These are phyloP conservation scores for Laticauda colubrina DNA, from an alignment of 2,113 vertebrate species.

Conservation along the genomic window DNA sequence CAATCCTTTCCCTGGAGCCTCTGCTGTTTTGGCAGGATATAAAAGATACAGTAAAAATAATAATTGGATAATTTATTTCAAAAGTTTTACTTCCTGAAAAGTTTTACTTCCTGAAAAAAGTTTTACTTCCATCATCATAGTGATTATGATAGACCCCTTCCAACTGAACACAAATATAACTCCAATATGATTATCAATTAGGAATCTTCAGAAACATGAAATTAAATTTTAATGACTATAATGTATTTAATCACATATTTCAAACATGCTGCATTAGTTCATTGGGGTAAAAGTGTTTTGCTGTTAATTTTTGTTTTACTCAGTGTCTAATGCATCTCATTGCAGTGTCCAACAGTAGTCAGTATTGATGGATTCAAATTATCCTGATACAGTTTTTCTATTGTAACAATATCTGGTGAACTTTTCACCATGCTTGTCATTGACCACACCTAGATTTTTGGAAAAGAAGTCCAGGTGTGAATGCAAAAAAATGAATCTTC, in stretches of 20 bases:
- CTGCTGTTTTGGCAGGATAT: background rate
- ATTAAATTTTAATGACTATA: background rate
- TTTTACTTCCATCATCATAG: too few relatives aligned
- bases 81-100: background rate
- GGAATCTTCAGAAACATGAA: background rate
- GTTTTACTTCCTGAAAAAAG: background rate
- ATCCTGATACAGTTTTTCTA: background rate
- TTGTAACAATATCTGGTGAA: background rate
- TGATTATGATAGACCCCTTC: background rate
- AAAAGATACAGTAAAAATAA: background rate
- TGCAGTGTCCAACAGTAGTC: background rate
- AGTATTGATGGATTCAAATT: background rate
- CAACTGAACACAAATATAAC: background rate
- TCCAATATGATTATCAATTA: background rate
- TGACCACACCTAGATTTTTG: background rate
- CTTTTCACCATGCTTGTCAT: background rate
- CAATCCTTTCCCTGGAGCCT: background rate
- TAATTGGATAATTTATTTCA: background rate
- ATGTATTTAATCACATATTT: background rate
- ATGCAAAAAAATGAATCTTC: background rate
- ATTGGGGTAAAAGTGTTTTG: background rate
- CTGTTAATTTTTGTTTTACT: background rate
- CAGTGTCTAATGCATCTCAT: background rate
- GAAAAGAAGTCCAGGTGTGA: background rate
- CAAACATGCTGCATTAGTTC: background rate